A percentile compares a stretch with the other conserved stretches of the same genome.
Evolutionary conservation across 2,797 vertebrate species (phyloP).

Genomic region (Cossypha dichroa): DNA sequence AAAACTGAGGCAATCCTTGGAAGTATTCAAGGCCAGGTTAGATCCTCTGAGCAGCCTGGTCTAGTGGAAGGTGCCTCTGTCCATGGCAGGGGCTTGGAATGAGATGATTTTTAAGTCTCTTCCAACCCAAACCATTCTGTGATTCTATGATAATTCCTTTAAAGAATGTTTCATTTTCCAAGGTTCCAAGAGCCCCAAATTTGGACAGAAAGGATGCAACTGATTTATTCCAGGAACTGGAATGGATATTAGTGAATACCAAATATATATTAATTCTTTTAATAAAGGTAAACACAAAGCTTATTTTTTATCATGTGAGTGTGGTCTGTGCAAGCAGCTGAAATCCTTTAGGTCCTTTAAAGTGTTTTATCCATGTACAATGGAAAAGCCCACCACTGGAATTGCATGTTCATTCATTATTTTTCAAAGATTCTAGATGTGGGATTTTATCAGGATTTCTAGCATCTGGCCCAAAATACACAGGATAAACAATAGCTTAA

Average conservation of each 20-base stretch:
- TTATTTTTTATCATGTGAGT: background rate
- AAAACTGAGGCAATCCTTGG: background rate
- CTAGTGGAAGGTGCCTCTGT: background rate
- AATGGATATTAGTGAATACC: background rate
- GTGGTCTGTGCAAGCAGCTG: background rate
- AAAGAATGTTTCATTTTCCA: background rate
- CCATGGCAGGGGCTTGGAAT: background rate
- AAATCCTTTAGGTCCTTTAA: background rate
- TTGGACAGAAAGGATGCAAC: background rate
- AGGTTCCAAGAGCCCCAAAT: background rate
- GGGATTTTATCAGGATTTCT: background rate
- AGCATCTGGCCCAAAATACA: background rate
- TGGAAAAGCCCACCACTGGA: background rate
- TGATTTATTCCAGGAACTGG: background rate
- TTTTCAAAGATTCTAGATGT: background rate
- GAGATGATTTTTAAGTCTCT: background rate
- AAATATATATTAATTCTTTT: background rate
- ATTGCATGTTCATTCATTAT: background rate
- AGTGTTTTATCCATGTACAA: background rate
- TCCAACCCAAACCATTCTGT: background rate
- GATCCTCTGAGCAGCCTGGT: background rate
- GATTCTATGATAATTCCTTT: background rate
- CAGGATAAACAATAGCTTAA: background rate
- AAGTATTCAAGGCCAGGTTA: background rate
- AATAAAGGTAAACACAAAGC: background rate